Conservation (phyloP, 2,888 invertebrate species). For the Eulithis testata region DNA sequence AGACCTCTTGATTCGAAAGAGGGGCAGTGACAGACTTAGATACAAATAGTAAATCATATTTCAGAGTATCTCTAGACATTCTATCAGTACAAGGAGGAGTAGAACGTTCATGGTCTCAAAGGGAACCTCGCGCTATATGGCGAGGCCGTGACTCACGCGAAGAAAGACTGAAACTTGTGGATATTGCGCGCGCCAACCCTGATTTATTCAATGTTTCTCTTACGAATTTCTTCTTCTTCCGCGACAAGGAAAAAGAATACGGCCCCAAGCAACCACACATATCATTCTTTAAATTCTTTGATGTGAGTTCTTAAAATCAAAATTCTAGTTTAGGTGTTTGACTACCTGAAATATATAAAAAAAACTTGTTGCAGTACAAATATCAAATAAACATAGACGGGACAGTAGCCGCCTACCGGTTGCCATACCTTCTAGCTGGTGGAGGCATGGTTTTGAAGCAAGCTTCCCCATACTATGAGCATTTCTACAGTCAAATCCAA, state of each 20-base stretch:
- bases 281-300: constrained; percentile 97
- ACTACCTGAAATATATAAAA: too few relatives aligned
- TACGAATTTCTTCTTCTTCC: constrained; percentile 98
- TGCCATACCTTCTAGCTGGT: constrained; percentile 96
- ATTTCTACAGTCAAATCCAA: constrained; percentile 92
- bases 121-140: constrained; percentile 93
- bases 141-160: constrained; percentile 96
- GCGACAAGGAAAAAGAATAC: constrained; percentile 92
- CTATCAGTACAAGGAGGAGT: constrained; percentile 94
- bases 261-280: constrained; percentile 93
- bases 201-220: constrained; percentile 95
- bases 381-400: constrained; percentile 98
- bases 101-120: constrained; percentile 88
- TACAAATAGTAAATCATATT: constrained; percentile 37
- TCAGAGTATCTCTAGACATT: constrained; percentile 94
- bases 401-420: constrained; percentile 97
- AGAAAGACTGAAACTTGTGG: constrained; percentile 92
- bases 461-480: constrained; percentile 96
- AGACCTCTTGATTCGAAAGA: neutral
- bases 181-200: constrained; percentile 88
- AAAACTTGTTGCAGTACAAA: constrained; percentile 89
- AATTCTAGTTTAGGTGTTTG: too few relatives aligned
- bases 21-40: neutral
- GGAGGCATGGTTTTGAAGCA: constrained; percentile 96
- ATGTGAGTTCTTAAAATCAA: constrained; percentile 86